Base-by-base conservation (phyloP, 2,888 invertebrate genomes). In the Prostheceraeus crozeri region DNA sequence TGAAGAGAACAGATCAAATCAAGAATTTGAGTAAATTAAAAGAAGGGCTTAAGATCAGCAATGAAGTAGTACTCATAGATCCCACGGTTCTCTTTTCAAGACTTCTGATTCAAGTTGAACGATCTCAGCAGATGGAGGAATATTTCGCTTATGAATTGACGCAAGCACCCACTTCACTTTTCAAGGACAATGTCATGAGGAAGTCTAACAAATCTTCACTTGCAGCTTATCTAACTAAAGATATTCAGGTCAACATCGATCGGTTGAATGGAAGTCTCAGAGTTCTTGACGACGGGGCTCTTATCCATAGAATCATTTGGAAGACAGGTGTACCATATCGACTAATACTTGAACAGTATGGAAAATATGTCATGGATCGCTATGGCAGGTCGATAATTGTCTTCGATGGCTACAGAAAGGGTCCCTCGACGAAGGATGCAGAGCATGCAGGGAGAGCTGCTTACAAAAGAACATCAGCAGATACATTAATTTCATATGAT, bases 51-150 rank as follows among this genome's bases (percentile, higher is more conserved):
- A 40, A 40, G 40, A 40, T 40, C 14, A 23, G 23, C 40, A 40
- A n/a, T 40, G 40, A 40, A 14, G 14, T 23, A n/a, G 40, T 40
- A 16, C 40, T 4, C n/a, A 40, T 40, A 16, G 40, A 40, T 4
- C 14, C 40, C 40, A 40, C 23, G 40, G 19, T 40, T 40, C 40
- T 40, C 16, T 40, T 8, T 23, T 40, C 40, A 40, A 40, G n/a
- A 40, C 40, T 40, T 6, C 16, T 4, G 6, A 40, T 40, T 40
- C 40, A 40, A 40, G n/a, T 40, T 16, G 40, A 40, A 40, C 14
- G 40, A 40, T 40, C 40, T n/a, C 40, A 40, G 40, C 6, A 40
- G 19, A 40, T 40, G 40, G 19, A 40, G n/a, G 40, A 40, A 40
- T 40, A 40, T 23, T 40, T 40, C 6, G n/a, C 40, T n/a, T 40